Base-by-base conservation (phyloP, 2,888 invertebrate genomes). In the Drosophila rellima region DNA sequence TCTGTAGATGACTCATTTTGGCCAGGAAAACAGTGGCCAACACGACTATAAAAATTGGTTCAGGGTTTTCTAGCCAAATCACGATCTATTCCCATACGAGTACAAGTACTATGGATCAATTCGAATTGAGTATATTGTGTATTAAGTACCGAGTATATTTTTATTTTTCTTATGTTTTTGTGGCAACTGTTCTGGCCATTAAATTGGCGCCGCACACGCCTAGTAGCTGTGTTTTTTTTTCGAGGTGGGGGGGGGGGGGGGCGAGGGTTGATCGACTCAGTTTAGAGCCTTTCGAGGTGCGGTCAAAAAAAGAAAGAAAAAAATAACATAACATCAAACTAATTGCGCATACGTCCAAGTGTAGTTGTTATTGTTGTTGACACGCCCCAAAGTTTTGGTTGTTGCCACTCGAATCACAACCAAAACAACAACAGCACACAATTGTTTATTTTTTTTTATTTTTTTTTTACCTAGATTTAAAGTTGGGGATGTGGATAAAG, bases 291-390 rank as follows among this genome's bases (percentile, higher is more conserved):
- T 48, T 18, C 7, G 42, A 72, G 82, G 82, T 79, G 88, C 52
- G 80, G 72, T 63, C 62, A 42, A 75, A 23, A 47, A 39, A 39
- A 8, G 39, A 37, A 18, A 29, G 3, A 20, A 45, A 37, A 29
- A n/a, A 45, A 35, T 17, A 68, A 48, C 60, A 48, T 68, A 73
- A 56, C 61, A 73, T 76, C 54, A 69, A 74, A 72, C 59, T 85
- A 84, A 81, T 82, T 82, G 88, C 71, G 71, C 66, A 40, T 60
- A 47, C 50, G 65, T 54, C 11, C 15, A 47, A 72, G n/a, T 48
- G 20, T 61, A 52, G 26, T 56, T 44, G 39, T 69, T 33, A 17
- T 10, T 54, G 39, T 48, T n/a, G 18, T 31, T 40, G 42, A 42
- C 54, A 55, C 54, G 54, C 54, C 54, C 54, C 54, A 20, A 31